A percentile compares a stretch with the other conserved stretches of the same genome.
phyloP scores from a whole-genome alignment of 1,140 invertebrate species.

The Oppia nitens region DNA sequence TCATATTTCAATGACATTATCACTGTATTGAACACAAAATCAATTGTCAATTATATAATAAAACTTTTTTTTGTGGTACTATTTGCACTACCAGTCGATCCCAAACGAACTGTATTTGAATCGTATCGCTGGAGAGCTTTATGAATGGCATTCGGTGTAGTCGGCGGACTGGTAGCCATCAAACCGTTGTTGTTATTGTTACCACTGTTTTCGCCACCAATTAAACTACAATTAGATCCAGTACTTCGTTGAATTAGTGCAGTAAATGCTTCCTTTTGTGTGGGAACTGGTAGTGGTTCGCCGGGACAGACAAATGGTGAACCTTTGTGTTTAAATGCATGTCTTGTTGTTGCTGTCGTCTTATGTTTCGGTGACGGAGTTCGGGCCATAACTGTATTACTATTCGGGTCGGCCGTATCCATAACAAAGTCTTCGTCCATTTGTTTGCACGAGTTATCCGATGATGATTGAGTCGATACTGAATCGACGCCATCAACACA shows the following conservation, averaged over 20 bases:
- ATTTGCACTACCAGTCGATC: conserved; percentile 11
- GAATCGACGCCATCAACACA: too few species aligned
- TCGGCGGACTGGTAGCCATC: conserved; percentile 2
- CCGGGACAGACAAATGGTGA: conserved; percentile 6
- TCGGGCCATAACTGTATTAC: neutral
- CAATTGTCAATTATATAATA: too few species aligned
- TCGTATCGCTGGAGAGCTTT: conserved; percentile 4
- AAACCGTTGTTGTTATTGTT: neutral
- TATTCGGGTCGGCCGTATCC: conserved; percentile 40
- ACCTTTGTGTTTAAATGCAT: neutral
- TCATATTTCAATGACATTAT: conserved; percentile 98
- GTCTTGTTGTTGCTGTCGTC: neutral
- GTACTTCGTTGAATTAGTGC: conserved; percentile 19
- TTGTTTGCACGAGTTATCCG: conserved; percentile 31
- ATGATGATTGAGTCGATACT: neutral
- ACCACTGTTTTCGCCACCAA: conserved; percentile 6
- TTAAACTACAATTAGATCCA: conserved; percentile 3
- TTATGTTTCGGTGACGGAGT: neutral
- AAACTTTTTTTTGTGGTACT: conserved; percentile 2
- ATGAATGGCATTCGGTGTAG: neutral
- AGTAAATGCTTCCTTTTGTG: conserved; percentile 20
- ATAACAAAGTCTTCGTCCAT: conserved; percentile 70
- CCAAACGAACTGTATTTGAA: conserved; percentile 6
- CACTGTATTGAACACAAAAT: too few species aligned
- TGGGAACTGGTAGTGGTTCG: conserved; percentile 20